Base-by-base conservation (phyloP, 2,797 vertebrate species). In the Chromis chromis region DNA sequence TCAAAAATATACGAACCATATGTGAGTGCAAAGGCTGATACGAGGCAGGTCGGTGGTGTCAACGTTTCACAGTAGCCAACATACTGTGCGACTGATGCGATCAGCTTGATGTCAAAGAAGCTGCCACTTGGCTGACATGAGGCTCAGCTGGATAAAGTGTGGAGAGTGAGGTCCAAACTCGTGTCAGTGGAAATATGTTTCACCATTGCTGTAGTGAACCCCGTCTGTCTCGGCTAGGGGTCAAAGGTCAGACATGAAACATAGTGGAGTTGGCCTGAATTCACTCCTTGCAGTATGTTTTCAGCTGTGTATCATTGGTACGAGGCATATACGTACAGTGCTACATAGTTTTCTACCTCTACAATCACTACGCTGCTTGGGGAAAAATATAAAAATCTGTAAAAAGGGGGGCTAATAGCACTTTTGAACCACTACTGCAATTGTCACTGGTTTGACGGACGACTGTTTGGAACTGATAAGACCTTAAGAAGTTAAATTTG, bases 91-190 rank as follows among this genome's bases (percentile, higher is more conserved):
- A 63, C 39, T 73, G 74, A 80, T 72, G 46, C 16, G 6, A 3
- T 58, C 55, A 57, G 76, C 16, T 27, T 12, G 28, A 66, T 74
- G 71, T 83, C 42, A 59, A 69, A 75, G 60, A 69, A 17, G 28
- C 58, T 40, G 61, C 67, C 65, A 49, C 11, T 0, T 28, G 59
- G 61, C 58, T 60, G 59, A 74, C 72, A 53, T 3, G 36, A 78
- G 44, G 70, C 68, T 21, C 61, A 10, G 67, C 52, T 21, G 19
- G 58, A 74, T 56, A 17, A 28, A 50, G 61, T 22, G 28, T 25
- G 27, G 36, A 46, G 49, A 22, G 39, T 53, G 48, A 65, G n/a
- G 44, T 55, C 63, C 39, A 73, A 17, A 67, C 28, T 46, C 1
- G 4, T 1, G 33, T n/a, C 3, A 44, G 50, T 72, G 52, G 36